Conservation (phyloP, 1,140 invertebrate species). For the Acromyrmex echinatior region DNA sequence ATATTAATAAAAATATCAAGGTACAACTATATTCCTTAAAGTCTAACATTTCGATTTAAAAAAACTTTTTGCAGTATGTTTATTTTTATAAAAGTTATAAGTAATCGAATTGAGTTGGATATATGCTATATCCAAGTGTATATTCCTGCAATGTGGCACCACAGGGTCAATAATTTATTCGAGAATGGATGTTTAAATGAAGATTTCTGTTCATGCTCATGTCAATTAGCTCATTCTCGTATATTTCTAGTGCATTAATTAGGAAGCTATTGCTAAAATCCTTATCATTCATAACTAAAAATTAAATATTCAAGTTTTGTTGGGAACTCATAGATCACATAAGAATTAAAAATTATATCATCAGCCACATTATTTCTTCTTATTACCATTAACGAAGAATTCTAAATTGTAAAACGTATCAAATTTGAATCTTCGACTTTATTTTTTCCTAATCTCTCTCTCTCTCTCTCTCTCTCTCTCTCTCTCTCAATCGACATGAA, state of each 20-base stretch:
- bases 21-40: too few species aligned
- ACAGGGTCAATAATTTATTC: background rate
- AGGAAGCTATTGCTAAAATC: background rate
- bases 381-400: background rate
- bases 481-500: background rate
- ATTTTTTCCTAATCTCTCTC: background rate
- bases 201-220: background rate
- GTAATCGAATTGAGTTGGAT: too few species aligned
- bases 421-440: background rate
- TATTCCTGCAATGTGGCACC: too few species aligned
- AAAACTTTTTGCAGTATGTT: too few species aligned
- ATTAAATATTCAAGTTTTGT: slow-evolving; percentile 10
- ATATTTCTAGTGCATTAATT: slow-evolving; percentile 23
- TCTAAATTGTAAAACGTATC: background rate
- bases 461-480: background rate
- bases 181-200: background rate
- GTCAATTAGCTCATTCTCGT: background rate
- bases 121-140: too few species aligned
- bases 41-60: too few species aligned
- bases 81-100: too few species aligned
- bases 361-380: background rate
- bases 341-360: slow-evolving; percentile 3
- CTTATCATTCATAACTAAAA: background rate
- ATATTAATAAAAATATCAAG: too few species aligned
- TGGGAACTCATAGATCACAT: background rate